Percentiles rank a stretch among this genome's conserved stretches.
phyloP scores from a whole-genome alignment of 2,797 vertebrate genomes.

The Dryobates pubescens region DNA sequence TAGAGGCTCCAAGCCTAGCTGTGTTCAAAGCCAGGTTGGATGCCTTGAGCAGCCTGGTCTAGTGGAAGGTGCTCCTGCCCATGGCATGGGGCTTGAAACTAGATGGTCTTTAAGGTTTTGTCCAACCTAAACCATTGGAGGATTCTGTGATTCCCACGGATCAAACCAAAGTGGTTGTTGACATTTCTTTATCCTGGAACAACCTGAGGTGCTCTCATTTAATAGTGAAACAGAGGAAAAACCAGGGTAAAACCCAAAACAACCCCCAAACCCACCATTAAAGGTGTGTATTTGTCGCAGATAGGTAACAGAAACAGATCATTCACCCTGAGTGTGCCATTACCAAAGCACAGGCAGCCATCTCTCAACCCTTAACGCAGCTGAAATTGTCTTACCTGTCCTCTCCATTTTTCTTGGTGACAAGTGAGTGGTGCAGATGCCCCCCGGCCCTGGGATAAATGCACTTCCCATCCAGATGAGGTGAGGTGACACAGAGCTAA shows the following conservation, averaged over 20 bases:
- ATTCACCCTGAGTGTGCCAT: background rate
- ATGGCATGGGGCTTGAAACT: too few species aligned
- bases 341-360: background rate
- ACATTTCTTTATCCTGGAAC: background rate
- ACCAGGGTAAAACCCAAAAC: too few species aligned
- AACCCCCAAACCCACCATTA: background rate
- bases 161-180: background rate
- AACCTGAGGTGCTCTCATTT: background rate
- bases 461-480: conserved; percentile 54
- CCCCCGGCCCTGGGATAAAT: conserved; percentile 61
- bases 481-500: conserved; percentile 63
- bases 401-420: conserved; percentile 62
- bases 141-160: too few species aligned
- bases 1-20: too few species aligned
- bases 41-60: too few species aligned
- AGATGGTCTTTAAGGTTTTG: too few species aligned
- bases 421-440: conserved; percentile 41
- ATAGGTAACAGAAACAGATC: background rate
- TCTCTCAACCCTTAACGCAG: background rate
- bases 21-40: too few species aligned
- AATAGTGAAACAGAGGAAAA: background rate
- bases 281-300: background rate
- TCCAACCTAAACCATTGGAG: too few species aligned
- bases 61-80: too few species aligned
- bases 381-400: conserved; percentile 40